Base-by-base conservation (phyloP, 2,888 invertebrate genomes). In the Exephanes ischioxanthus region DNA sequence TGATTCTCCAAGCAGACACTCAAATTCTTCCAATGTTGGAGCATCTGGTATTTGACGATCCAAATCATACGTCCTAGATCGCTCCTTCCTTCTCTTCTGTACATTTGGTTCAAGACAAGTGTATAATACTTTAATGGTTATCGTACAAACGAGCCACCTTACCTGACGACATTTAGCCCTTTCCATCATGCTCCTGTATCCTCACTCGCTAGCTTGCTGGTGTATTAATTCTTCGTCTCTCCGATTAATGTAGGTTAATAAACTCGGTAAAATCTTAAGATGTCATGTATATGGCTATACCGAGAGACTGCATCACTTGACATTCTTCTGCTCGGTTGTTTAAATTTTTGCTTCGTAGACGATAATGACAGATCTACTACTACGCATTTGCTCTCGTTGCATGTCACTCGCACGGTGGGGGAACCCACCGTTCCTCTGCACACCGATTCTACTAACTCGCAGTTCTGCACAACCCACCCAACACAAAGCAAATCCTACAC, bases 21-120 rank as follows among this genome's bases (percentile, higher is more conserved):
- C 94, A 53, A 93, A 94, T 75, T 93, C 94, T 80, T 94, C 93
- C 85, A 93, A 77, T 0, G 93, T 94, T 51, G 93, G 94, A 55
- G 92, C 94, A 88, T 94, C 94, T 7, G 94, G 93, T 86, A 94
- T 92, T 22, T 92, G 90, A 45, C 90, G 89, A 5, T 92, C 92
- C 41, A 92, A 87, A 45, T 88, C 86, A 37, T 87, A 88, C 0
- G 91, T 88, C 83, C 90, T 89, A 4, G 77, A 87, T 58, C 91
- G 92, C 68, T 93, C 92, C 82, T 91, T 93, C 85, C 89, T 92
- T 48, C 90, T 90, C 84, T 92, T 93, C 93, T 93, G 77, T 16
- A 67, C 80, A 80, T 45, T 77, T 22, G 16, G 16, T 48, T 4
- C 45, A 48, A 48, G 16, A 48, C 45, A 16, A 48, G 45, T 16